Percentiles rank a stretch among this genome's conserved stretches.
These are phyloP conservation scores for Daktulosphaira vitifoliae DNA, from an alignment of 1,140 invertebrate species.

Conservation along the genomic window DNA sequence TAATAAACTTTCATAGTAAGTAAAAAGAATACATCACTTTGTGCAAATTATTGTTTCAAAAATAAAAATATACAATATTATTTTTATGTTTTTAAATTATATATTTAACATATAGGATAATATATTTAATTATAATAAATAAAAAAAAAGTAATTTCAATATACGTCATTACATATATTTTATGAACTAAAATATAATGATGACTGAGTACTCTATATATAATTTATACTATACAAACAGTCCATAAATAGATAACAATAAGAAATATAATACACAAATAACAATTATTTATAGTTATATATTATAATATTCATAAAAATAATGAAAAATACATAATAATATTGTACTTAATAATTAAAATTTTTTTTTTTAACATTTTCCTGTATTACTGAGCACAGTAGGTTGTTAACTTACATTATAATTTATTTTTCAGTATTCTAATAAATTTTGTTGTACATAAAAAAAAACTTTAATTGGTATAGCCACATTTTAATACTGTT, in stretches of 20 bases:
- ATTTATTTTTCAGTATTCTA: constrained; percentile 16
- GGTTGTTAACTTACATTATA: constrained; percentile 14
- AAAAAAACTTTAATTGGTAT: constrained; percentile 13
- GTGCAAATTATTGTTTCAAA: constrained; percentile 13
- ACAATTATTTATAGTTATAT: constrained; percentile 26
- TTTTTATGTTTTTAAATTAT: too few relatives aligned
- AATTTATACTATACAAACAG: constrained; percentile 28
- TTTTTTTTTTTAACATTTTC: constrained; percentile 21
- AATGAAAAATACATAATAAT: constrained; percentile 27
- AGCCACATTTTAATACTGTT: constrained; percentile 31
- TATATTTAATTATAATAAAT: too few relatives aligned
- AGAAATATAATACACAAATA: constrained; percentile 28
- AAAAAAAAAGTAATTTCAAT: too few relatives aligned
- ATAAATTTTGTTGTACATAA: neutral
- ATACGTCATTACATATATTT: neutral
- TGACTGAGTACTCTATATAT: constrained; percentile 19
- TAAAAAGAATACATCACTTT: too few relatives aligned
- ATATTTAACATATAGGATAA: too few relatives aligned
- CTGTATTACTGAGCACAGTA: constrained; percentile 32
- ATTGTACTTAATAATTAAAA: constrained; percentile 9
- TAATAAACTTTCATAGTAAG: too few relatives aligned
- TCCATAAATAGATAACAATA: constrained; percentile 31
- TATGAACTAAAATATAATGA: neutral
- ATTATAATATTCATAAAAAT: constrained; percentile 12
- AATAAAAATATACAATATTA: too few relatives aligned